Evolutionary conservation across 1,140 invertebrate species (phyloP), one percentile per base, ranked within the genome.

Genomic region (Lepeophtheirus salmonis): DNA sequence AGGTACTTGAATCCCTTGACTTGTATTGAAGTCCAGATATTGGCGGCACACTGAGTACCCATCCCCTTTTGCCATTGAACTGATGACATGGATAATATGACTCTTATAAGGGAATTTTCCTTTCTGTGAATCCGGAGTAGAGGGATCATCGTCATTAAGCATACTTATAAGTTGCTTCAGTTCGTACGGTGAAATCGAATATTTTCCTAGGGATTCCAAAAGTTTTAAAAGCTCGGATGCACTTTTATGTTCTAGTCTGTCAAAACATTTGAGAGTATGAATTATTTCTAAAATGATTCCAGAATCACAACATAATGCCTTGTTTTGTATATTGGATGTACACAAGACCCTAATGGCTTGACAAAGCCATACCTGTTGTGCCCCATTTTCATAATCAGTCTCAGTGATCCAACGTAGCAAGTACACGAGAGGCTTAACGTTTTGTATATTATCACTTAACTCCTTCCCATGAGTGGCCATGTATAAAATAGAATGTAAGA

Each of bases 141-240:
- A 60, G 14, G 63, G 68, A 64, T 72, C 67, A 6, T 69, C 65
- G 48, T 66, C 68, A 65, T 69, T 67, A 3, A 77, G 65, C 4
- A 75, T 66, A 30, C 69, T 67, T 55, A 75, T 74, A 52, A 77
- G 65, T 24, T 75, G 70, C 67, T 79, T 80, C 1, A 80, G 67
- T 66, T 80, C 78, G 17, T 67, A 67, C 0, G 77, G 70, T 17
- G 73, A 72, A 56, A 80, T 75, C 50, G 78, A 80, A 49, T 77
- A 69, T 51, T 73, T 75, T 49, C 76, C 77, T 16, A 80, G 67
- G 63, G 70, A 70, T 68, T 80, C 78, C 25, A 80, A 68, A 12
- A 80, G 64, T 62, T 73, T 72, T 50, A 80, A 74, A 22, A 80
- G 65, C 64, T 76, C 73, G 59, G 72, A 71, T 62, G 72, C 66